Evolutionary conservation across 1,140 invertebrate species (phyloP), one percentile per base, ranked within the genome.

Genomic region (Eueides isabella): DNA sequence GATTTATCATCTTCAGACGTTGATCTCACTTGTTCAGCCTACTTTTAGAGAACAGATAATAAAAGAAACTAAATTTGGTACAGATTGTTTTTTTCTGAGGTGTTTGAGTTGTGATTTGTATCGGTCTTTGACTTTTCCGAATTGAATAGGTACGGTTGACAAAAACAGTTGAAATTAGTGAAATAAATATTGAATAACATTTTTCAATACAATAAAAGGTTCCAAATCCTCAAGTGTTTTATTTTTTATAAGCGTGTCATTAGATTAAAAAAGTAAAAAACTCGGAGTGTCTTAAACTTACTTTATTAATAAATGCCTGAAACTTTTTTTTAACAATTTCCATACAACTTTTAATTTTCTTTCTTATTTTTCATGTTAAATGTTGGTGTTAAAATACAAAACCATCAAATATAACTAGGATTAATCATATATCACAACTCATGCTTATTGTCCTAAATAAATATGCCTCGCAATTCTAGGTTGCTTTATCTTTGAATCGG

Each of bases 401-500:
- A 14, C 12, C 14, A 38, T 38, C 16, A n/a, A n/a, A n/a, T n/a
- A n/a, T n/a, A n/a, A n/a, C n/a, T n/a, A n/a, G n/a, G n/a, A 55
- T 55, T 55, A 26, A 55, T n/a, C 48, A 55, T 55, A 55, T 55
- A 9, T 55, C 23, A 26, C 19, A 23, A 55, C 2, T 55, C 48
- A 55, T 19, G 12, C 7, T 55, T 55, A 55, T 11, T 55, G 48
- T 55, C 48, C 48, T 26, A 26, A 55, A 55, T 55, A 55, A 55
- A 55, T 26, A 55, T 5, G 48, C 48, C 12, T 55, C 11, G 19
- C 48, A 55, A 55, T 55, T 55, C 48, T 55, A 55, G 48, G 7
- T 30, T 63, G 26, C 61, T 31, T 30, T 63, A 30, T 63, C 61
- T 63, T 63, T 63, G 16, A 62, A 63, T 63, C 14, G 14, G 29